Conservation (phyloP, 2,888 invertebrate genomes). For the Conops quadrifasciatus region DNA sequence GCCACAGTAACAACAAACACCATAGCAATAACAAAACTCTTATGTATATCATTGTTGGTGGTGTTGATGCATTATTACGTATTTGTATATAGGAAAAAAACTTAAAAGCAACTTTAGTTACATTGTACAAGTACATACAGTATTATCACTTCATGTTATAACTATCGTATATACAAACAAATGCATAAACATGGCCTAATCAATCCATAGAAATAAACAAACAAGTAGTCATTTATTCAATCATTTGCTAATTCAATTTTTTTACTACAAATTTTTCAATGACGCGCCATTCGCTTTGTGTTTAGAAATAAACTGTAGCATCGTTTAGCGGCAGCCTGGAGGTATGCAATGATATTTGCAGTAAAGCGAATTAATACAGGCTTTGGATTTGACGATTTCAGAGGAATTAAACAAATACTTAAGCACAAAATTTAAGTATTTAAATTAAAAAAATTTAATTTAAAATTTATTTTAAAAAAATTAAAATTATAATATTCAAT, state of each 20-base stretch:
- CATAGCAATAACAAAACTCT: not conserved
- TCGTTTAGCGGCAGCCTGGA: slow-evolving; percentile 13
- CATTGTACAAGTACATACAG: too few species aligned
- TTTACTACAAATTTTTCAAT: not conserved
- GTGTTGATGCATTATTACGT: not conserved
- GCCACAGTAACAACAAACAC: not conserved
- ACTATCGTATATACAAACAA: not conserved
- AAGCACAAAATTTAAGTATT: too few species aligned
- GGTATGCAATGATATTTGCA: slow-evolving; percentile 14
- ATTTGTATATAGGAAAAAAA: not conserved
- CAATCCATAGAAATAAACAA: not conserved
- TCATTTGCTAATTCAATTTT: not conserved
- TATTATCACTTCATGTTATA: too few species aligned
- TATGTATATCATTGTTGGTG: not conserved
- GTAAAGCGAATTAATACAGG: not conserved
- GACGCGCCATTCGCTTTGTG: not conserved
- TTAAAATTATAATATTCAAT: too few species aligned
- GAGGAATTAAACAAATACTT: too few species aligned
- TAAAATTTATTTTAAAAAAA: too few species aligned
- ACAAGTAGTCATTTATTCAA: not conserved
- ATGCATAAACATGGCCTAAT: not conserved
- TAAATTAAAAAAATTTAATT: too few species aligned
- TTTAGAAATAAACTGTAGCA: not conserved
- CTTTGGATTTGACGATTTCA: too few species aligned
- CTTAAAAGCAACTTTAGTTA: too few species aligned